Evolutionary conservation across 2,113 vertebrate species (phyloP).

Genomic region (Gavia stellata): DNA sequence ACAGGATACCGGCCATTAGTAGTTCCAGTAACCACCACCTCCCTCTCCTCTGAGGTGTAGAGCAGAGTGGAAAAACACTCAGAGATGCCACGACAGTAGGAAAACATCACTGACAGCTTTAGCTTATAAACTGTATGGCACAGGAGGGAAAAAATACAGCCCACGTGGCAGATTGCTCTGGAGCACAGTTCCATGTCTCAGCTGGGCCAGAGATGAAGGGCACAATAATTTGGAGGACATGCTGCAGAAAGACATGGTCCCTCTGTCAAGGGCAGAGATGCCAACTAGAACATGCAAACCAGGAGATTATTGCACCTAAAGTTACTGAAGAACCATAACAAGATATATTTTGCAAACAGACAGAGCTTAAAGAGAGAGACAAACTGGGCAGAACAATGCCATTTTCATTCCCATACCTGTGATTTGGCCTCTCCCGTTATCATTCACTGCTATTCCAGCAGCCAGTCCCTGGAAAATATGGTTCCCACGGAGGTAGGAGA

Average conservation of each 20-base stretch:
- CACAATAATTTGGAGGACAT: background rate
- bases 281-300: background rate
- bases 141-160: background rate
- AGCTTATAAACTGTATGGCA: background rate
- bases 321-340: background rate
- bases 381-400: background rate
- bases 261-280: background rate
- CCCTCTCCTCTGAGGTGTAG: too few species aligned
- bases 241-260: background rate
- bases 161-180: background rate
- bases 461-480: conserved; percentile 91
- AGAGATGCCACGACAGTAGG: background rate
- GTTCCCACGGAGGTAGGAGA: conserved; percentile 78
- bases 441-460: conserved; percentile 89
- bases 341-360: background rate
- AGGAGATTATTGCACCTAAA: background rate
- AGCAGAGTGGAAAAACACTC: background rate
- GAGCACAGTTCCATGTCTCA: background rate
- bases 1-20: background rate
- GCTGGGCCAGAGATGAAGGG: background rate
- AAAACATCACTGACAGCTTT: background rate
- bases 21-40: background rate
- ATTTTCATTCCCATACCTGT: conserved; percentile 70
- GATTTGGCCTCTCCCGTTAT: conserved; percentile 89
- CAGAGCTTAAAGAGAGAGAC: background rate